Evolutionary conservation across 1,140 invertebrate species (phyloP), one percentile per base, ranked within the genome.

Genomic region (Rhyacophila brunnea): DNA sequence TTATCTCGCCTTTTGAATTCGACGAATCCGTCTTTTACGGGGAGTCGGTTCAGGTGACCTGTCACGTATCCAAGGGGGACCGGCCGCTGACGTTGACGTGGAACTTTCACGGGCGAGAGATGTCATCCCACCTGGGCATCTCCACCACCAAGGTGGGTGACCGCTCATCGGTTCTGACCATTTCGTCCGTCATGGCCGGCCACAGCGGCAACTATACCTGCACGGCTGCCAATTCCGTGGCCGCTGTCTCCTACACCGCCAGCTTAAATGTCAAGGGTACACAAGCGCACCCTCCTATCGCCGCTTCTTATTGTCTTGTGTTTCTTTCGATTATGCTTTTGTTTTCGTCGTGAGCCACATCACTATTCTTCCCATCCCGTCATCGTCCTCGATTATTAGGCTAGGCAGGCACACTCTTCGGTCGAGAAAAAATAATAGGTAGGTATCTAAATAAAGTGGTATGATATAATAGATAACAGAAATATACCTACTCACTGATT

Each of bases 131-230:
- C 64, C 71, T 79, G 46, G 76, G 78, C 57, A 77, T 82, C 53
- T 66, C 76, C 35, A 77, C 80, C n/a, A 79, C 82, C 1, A 85
- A 83, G 71, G 71, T 88, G 65, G 87, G 88, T 45, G 83, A 85
- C 60, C 83, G 85, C 68, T 86, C 85, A 55, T 87, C 84, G 52
- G 77, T 91, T 66, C 74, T 96, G 55, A 85, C 84, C 20, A 93
- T 95, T 55, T 85, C 89, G 57, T 83, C 86, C 10, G 86, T 87
- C 51, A 85, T 83, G 64, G 86, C 88, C 45, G 80, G 83, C 67
- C 88, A 92, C 74, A 83, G 82, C 36, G 89, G 90, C 45, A 88
- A 90, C 71, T 93, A 93, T 73, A 87, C 89, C 45, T 92, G 91
- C 78, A 81, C 81, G 44, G 89, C 86, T 64, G 81, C 81, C 47